phyloP scores from a whole-genome alignment of 2,797 vertebrate genomes.

The Pseudochirops cupreus region DNA sequence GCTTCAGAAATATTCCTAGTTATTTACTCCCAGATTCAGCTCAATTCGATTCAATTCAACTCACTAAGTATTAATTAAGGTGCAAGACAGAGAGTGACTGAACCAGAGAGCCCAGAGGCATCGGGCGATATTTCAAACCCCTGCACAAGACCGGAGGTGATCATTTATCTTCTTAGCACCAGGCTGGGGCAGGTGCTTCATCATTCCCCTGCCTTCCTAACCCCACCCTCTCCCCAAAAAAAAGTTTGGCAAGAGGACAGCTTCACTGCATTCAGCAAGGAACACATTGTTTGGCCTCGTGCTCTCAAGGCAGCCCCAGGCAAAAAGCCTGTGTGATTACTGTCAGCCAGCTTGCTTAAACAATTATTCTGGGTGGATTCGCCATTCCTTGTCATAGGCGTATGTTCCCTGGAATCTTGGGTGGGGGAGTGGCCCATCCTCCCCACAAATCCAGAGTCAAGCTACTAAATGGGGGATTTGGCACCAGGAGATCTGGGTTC shows the following conservation, averaged over 20 bases:
- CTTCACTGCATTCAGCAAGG: neutral
- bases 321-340: neutral
- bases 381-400: slow-evolving; percentile 50
- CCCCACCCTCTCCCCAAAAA: neutral
- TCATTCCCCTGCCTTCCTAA: slow-evolving; percentile 21
- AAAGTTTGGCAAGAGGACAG: slow-evolving; percentile 33
- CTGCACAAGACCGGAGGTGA: neutral
- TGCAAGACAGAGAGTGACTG: slow-evolving; percentile 47
- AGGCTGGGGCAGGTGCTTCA: slow-evolving; percentile 26
- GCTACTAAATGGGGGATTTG: neutral
- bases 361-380: slow-evolving; percentile 65
- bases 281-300: slow-evolving; percentile 20
- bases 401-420: slow-evolving; percentile 37
- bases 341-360: slow-evolving; percentile 47
- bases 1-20: slow-evolving; percentile 64
- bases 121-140: slow-evolving; percentile 10
- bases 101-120: slow-evolving; percentile 31
- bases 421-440: slow-evolving; percentile 54
- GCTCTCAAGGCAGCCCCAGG: slow-evolving; percentile 45
- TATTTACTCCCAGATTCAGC: neutral
- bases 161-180: slow-evolving; percentile 38
- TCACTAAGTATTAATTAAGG: slow-evolving; percentile 33
- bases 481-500: neutral
- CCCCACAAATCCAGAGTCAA: neutral
- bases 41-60: neutral